Evolutionary conservation across 92 coral and sea anemone species (phyloP).

Genomic region (Zoanthus sociatus): DNA sequence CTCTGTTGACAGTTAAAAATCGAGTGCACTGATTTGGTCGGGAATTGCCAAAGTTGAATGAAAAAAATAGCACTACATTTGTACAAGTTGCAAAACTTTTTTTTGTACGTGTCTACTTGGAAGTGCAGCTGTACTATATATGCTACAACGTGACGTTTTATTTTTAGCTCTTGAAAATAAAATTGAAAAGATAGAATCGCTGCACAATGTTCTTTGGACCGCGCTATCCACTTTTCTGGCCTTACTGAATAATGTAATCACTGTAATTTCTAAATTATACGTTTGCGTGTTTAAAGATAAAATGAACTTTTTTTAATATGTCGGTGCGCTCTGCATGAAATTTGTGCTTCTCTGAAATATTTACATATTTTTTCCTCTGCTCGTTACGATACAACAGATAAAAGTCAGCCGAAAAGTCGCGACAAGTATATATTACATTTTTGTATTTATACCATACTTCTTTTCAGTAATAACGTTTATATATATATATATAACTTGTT

Average conservation of each 20-base stretch:
- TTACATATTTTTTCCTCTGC: background rate
- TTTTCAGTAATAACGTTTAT: no score
- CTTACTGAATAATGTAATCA: background rate
- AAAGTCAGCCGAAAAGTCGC: background rate
- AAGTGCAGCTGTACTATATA: background rate
- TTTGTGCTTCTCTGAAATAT: background rate
- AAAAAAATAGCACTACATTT: background rate
- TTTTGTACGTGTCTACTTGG: background rate
- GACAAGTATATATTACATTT: constrained; percentile 6
- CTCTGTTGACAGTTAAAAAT: background rate
- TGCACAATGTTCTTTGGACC: background rate
- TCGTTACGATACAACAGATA: background rate
- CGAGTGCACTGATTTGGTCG: background rate
- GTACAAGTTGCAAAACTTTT: background rate
- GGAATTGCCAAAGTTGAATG: background rate
- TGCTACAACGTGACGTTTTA: background rate
- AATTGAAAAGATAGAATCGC: background rate
- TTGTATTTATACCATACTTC: no score
- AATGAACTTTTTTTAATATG: background rate
- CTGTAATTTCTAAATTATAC: background rate
- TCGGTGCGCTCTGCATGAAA: background rate
- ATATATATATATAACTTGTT: no score
- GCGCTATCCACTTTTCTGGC: no score
- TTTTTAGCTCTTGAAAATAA: background rate
- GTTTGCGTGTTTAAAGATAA: background rate